phyloP scores from a whole-genome alignment of 2,113 vertebrate species.

The Cervus canadensis region DNA sequence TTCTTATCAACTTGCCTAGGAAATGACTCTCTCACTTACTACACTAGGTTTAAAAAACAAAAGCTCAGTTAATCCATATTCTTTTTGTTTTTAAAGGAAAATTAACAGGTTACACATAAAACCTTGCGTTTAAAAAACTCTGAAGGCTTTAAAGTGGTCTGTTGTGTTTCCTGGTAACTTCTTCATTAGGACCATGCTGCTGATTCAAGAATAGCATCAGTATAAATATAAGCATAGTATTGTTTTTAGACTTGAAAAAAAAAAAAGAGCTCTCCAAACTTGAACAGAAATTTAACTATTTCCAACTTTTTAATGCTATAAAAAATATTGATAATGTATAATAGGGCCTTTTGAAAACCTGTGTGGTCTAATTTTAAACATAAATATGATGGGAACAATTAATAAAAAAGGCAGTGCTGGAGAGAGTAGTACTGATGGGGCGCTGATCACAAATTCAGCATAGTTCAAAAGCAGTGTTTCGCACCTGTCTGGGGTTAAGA shows the following conservation, averaged over 20 bases:
- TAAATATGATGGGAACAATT: not conserved
- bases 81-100: not conserved
- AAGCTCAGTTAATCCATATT: not conserved
- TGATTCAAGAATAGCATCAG: not conserved
- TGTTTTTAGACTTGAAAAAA: not conserved
- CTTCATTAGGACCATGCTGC: not conserved
- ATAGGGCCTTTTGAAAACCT: not conserved
- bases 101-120: not conserved
- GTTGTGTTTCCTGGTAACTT: not conserved
- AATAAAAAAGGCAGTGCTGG: too few species aligned
- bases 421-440: not conserved
- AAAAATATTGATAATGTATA: not conserved
- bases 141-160: not conserved
- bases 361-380: not conserved
- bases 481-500: not conserved
- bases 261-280: not conserved
- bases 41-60: not conserved
- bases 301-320: not conserved
- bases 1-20: too few species aligned
- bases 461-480: not conserved
- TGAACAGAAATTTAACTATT: not conserved
- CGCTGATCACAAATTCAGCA: not conserved
- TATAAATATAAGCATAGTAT: not conserved
- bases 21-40: not conserved
- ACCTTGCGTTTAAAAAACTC: not conserved